These are phyloP conservation scores for Phyllotis vaccarum DNA, from an alignment of 2,797 vertebrate genomes.

Conservation along the genomic window DNA sequence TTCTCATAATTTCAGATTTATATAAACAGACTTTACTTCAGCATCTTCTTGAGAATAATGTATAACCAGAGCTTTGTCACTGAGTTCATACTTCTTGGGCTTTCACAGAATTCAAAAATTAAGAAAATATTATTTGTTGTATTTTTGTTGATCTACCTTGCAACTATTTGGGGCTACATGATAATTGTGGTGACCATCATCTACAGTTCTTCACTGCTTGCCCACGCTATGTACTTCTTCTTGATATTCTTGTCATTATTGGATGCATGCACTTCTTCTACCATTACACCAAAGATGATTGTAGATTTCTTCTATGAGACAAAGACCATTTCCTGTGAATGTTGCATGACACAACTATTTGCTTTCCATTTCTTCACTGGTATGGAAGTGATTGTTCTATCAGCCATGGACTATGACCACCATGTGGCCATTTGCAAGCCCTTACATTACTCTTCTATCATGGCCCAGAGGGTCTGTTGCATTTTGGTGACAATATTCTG, in stretches of 20 bases:
- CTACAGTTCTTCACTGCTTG: constrained; percentile 39
- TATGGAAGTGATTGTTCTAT: constrained; percentile 43
- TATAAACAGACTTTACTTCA: background rate
- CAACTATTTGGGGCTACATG: background rate
- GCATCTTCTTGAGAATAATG: background rate
- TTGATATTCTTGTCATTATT: constrained; percentile 75
- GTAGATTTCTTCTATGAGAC: constrained; percentile 45
- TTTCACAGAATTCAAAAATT: background rate
- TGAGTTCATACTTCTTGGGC: background rate
- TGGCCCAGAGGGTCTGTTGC: constrained; percentile 50
- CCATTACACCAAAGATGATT: constrained; percentile 68
- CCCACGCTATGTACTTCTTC: constrained; percentile 77
- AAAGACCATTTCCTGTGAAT: constrained; percentile 73
- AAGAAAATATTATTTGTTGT: background rate
- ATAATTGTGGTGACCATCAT: constrained; percentile 36
- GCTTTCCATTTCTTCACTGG: constrained; percentile 57
- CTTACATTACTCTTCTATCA: constrained; percentile 73
- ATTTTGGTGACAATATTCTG: background rate
- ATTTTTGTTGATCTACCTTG: constrained; percentile 53
- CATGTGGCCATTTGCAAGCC: constrained; percentile 82
- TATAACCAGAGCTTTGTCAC: background rate
- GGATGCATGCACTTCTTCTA: constrained; percentile 70
- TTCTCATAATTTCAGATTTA: background rate
- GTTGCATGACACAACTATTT: constrained; percentile 75
- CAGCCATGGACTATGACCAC: constrained; percentile 79